Evolutionary conservation across 2,797 vertebrate genomes (phyloP), one percentile per base, ranked within the genome.

Genomic region (Helostoma temminkii): DNA sequence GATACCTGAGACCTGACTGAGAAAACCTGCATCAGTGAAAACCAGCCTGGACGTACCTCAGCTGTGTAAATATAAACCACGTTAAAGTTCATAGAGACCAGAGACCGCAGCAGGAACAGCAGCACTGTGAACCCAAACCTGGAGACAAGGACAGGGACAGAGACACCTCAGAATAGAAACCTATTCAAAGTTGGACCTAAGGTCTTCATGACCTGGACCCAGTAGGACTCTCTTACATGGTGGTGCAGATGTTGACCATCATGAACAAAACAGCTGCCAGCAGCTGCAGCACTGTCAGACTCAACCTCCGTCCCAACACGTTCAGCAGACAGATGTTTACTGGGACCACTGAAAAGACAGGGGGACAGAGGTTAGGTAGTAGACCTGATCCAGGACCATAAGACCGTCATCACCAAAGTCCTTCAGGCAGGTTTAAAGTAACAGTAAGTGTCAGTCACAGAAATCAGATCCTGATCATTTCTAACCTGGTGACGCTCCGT

Each of bases 31-130:
- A 59, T 11, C 9, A n/a, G n/a, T n/a, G n/a, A 16, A 25, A 21
- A 8, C 6, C 2, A 22, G 22, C 1, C 5, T 28, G 34, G 36
- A 87, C 91, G 1, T 25, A 98, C 98, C 97, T 98, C 98, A 9
- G 97, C 97, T 0, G 97, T 99, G 80, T 99, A 99, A 81, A 99
- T 96, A 68, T 98, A 99, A 82, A 98, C 95, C 79, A 96, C 97
- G 49, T 93, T 98, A 89, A 98, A 99, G 88, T 97, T 99, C 70
- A 97, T 97, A 1, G 97, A 93, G 55, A 98, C 97, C 83, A 98
- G 81, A 6, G 97, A 95, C 6, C 96, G 94, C 26, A 99, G 89
- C 86, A 96, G 82, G 81, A 99, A 98, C 39, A 99, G 94, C 79
- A 99, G 91, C 24, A 94, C 91, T 0, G 84, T 96, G 75, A 95